phyloP scores from a whole-genome alignment of 92 coral and sea anemone species.

The Epizoanthus stellaris region DNA sequence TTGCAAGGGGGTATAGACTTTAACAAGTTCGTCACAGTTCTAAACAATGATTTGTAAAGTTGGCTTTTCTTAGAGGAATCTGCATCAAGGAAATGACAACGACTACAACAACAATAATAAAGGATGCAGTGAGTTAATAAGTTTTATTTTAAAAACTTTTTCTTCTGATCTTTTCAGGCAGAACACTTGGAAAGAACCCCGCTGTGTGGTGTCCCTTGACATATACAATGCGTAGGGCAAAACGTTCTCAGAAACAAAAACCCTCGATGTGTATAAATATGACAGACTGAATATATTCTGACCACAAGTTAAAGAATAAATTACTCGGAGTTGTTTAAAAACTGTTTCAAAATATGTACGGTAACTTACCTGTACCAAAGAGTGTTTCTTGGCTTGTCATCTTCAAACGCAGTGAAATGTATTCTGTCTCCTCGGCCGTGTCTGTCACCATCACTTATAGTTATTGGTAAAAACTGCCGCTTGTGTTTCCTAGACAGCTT shows the following conservation, averaged over 20 bases:
- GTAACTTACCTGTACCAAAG: conserved; percentile 85
- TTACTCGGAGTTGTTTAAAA: too few species aligned
- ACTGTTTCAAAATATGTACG: neutral
- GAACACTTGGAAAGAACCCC: conserved; percentile 9
- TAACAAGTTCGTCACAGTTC: neutral
- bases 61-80: neutral
- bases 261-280: neutral
- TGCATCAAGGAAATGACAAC: neutral
- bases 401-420: conserved; percentile 96
- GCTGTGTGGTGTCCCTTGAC: neutral
- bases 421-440: conserved; percentile 67
- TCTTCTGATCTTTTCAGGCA: neutral
- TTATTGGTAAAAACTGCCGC: conserved; percentile 71
- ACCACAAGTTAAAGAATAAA: neutral
- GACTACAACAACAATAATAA: conserved; percentile 1
- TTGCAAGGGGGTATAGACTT: neutral
- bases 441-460: conserved; percentile 75
- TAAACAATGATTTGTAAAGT: neutral
- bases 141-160: neutral
- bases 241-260: too few species aligned
- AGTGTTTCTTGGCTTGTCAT: conserved; percentile 82
- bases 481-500: conserved; percentile 73
- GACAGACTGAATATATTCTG: neutral
- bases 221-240: too few species aligned
- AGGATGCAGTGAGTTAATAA: neutral